A percentile compares a stretch with the other conserved stretches of the same genome.
Conservation (phyloP, 2,113 vertebrate species). For the Myodes glareolus region DNA sequence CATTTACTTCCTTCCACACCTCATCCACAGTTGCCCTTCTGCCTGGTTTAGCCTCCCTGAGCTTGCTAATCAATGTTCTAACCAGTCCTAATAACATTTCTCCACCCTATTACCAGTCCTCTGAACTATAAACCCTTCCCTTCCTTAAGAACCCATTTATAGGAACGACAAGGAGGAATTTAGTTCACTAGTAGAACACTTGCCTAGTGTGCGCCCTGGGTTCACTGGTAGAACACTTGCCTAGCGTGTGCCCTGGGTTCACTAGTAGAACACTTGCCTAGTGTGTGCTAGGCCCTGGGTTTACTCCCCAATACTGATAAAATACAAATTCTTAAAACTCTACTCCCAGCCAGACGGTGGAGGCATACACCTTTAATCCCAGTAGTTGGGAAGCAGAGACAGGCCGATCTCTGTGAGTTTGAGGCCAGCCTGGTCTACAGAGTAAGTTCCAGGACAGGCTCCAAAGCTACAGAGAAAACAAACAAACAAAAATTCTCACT, state of each 20-base stretch:
- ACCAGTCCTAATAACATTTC: not conserved
- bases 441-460: no score
- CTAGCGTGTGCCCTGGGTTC: not conserved
- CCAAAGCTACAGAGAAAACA: no score
- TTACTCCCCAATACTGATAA: not conserved
- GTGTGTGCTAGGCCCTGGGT: not conserved
- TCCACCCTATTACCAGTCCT: not conserved
- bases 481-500: not conserved
- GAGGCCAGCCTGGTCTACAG: no score
- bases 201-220: not conserved
- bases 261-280: not conserved
- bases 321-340: not conserved
- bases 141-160: not conserved
- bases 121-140: not conserved
- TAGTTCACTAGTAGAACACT: not conserved
- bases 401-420: no score
- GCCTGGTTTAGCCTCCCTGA: not conserved
- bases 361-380: no score
- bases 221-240: not conserved
- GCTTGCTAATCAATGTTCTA: not conserved
- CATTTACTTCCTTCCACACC: not conserved
- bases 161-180: not conserved
- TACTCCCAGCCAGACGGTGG: no score
- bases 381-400: no score
- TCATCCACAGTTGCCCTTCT: not conserved